Base-by-base conservation (phyloP, 2,113 vertebrate species). In the Talpa occidentalis region DNA sequence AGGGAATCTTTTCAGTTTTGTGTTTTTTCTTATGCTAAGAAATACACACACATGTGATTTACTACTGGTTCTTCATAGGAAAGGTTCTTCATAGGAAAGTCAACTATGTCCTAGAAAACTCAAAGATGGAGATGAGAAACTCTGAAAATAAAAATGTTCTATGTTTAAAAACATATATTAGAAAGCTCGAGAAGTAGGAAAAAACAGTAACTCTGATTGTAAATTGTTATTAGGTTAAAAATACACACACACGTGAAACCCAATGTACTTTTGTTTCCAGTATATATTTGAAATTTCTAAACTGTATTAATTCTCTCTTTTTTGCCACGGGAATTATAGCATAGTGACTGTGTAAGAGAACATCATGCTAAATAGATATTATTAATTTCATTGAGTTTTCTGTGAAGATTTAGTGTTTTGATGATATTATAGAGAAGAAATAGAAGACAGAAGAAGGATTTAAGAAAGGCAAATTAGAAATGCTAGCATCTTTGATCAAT, bases 11-110 rank as follows among this genome's bases (percentile, higher is more conserved):
- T 96, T 93, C 35, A 35, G 26, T 44, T 47, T 32, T 62, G 37
- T 54, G 79, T 62, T 85, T 97, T 96, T 93, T 88, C 77, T 94
- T 88, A 83, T 66, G 76, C 82, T 93, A 56, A 95, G 93, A 91
- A 89, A 94, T 72, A 72, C 30, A 92, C 84, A 92, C 37, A 64
- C 5, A 81, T 86, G 56, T 90, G 85, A 96, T 93, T 97, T 94
- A 95, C 49, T 72, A 42, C 79, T 49, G 40, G 26, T 47, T 17
- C 74, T 40, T 89, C 78, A 81, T 0, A 87, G 32, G 24, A 14
- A 74, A 60, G 28, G 40, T 47, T 17, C 74, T 40, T 89, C 78
- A 81, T 0, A 87, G 32, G 24, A 14, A 74, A 86, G 59, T 83
- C 35, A 91, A 22, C n/a, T 93, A 67, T 94, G 92, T 96, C 56